Evolutionary conservation across 1,140 invertebrate species (phyloP).

Genomic region (Battus philenor): DNA sequence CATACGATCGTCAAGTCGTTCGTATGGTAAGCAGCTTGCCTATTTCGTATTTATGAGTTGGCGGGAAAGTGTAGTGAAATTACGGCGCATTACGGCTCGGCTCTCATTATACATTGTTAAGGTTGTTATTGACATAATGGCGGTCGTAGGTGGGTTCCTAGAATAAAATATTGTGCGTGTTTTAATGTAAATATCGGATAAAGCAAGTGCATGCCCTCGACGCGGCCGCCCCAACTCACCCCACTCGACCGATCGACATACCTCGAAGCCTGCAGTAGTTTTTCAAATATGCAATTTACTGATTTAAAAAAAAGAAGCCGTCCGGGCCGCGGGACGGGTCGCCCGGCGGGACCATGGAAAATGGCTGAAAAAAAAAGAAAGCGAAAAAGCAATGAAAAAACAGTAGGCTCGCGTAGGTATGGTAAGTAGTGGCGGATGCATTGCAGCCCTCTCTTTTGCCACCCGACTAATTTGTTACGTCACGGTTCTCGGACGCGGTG

Average conservation of each 20-base stretch:
- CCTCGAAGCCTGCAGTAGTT: slow-evolving; percentile 48
- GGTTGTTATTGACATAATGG: not conserved
- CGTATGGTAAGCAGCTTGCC: not conserved
- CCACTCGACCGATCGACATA: slow-evolving; percentile 46
- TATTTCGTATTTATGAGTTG: slow-evolving; percentile 6
- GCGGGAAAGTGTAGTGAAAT: slow-evolving; percentile 1
- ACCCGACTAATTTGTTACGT: not conserved
- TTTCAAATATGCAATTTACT: slow-evolving; percentile 74
- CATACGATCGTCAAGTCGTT: not conserved
- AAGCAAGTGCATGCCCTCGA: not conserved
- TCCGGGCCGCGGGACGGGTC: slow-evolving; percentile 32
- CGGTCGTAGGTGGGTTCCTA: not conserved
- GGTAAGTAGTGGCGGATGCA: slow-evolving; percentile 49
- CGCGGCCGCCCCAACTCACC: slow-evolving; percentile 21
- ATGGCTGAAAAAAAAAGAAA: slow-evolving; percentile 59
- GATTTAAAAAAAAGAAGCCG: slow-evolving; percentile 64
- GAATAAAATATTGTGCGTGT: slow-evolving; percentile 3
- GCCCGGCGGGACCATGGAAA: slow-evolving; percentile 52
- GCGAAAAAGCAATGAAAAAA: slow-evolving; percentile 48
- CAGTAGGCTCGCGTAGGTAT: slow-evolving; percentile 52
- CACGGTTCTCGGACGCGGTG: too few species aligned
- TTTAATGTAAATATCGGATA: slow-evolving; percentile 11
- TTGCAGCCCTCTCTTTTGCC: slow-evolving; percentile 2
- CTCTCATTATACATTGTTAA: not conserved
- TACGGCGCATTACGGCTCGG: not conserved